Evolutionary conservation across 1,140 invertebrate species (phyloP), one percentile per base, ranked within the genome.

Genomic region (Pentalonia nigronervosa): DNA sequence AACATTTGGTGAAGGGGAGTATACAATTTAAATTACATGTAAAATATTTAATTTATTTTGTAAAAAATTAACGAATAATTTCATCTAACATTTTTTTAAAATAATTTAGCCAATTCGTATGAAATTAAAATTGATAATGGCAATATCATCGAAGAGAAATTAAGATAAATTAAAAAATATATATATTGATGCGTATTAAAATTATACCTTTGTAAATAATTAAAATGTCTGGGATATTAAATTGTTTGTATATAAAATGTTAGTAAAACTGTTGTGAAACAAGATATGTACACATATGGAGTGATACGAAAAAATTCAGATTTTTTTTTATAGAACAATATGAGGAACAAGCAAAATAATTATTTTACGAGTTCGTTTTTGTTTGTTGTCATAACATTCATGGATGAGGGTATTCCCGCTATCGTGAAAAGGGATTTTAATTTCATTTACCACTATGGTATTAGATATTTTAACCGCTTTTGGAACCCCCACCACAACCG

Each of bases 371-470:
- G 86, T 56, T 36, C 1, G 47, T 36, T 89, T 89, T 89, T 88
- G 48, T 88, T 34, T 53, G 48, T 45, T 53, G 48, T 89, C 87
- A 89, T 89, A 89, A 89, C 50, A 36, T 21, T 56, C 34, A 23
- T 0, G 50, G 21, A 50, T 20, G 23, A 56, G 48, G 48, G 34
- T 90, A 50, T 50, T 50, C 30, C 47, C 8, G 45, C 30, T 50
- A 7, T 41, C 88, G 50, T 7, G 88, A 30, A 90, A 90, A 90
- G 50, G 50, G 88, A 90, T 90, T 90, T 53, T 90, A 56, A 90
- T 90, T 90, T 60, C 50, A 41, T 90, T 90, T 30, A 2, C 36
- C 34, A 25, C 50, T 11, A 34, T 21, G 9, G 36, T 41, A 56
- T 56, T 56, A 56, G 48, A 41, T 90, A 41, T 90, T 53, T 90